A percentile compares a stretch with the other conserved stretches of the same genome.
phyloP scores from a whole-genome alignment of 2,888 invertebrate genomes.

The Drosophila mayaguana region DNA sequence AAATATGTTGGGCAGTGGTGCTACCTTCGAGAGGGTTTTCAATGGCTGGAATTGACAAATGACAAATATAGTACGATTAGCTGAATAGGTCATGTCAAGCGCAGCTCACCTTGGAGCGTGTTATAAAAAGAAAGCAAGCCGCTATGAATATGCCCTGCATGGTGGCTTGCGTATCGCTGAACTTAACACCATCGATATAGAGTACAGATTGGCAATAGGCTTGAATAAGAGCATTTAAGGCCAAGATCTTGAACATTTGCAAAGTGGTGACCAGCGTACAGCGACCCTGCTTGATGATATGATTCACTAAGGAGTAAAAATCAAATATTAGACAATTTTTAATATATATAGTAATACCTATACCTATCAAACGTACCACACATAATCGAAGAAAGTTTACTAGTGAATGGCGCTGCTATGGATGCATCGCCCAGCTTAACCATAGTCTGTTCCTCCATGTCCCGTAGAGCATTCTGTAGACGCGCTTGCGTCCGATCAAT shows the following conservation, averaged over 20 bases:
- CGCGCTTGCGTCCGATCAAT: conserved; percentile 80
- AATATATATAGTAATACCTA: too few relatives aligned
- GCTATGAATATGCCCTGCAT: conserved; percentile 97
- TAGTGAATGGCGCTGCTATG: conserved; percentile 99
- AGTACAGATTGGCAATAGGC: conserved; percentile 99
- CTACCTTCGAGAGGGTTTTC: conserved; percentile 95
- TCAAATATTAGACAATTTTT: not conserved
- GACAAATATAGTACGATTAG: not conserved
- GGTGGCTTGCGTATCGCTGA: conserved; percentile 98
- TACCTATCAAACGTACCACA: conserved; percentile 89
- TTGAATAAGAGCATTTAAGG: conserved; percentile 97
- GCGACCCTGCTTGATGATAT: conserved; percentile 99
- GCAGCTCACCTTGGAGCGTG: conserved; percentile 94
- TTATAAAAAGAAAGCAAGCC: conserved; percentile 98
- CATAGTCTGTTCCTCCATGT: conserved; percentile 94
- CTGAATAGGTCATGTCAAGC: not conserved
- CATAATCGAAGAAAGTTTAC: conserved; percentile 96
- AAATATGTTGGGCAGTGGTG: conserved; percentile 99
- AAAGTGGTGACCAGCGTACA: conserved; percentile 99
- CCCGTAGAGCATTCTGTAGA: conserved; percentile 88
- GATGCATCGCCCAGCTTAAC: conserved; percentile 99
- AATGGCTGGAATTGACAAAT: conserved; percentile 89
- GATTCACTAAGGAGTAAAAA: conserved; percentile 92
- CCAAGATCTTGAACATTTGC: conserved; percentile 99
- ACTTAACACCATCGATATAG: conserved; percentile 98